These are phyloP conservation scores for Cerceris rybyensis DNA, from an alignment of 2,888 invertebrate genomes.

Conservation along the genomic window DNA sequence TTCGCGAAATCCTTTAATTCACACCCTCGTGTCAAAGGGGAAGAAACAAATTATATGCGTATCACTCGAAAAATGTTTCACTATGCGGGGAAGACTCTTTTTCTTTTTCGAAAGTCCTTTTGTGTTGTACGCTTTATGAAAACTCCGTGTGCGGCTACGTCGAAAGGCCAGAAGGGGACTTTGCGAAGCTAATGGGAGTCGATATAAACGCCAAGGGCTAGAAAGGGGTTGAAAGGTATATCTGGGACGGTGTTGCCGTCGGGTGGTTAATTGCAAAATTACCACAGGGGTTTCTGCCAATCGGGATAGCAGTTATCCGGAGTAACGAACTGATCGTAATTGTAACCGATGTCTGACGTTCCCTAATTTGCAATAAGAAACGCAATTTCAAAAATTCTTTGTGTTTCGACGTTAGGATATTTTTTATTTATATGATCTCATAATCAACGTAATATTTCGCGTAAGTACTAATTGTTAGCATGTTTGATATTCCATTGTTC, in stretches of 20 bases:
- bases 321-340: constrained; percentile 19
- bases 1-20: no score
- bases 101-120: not conserved
- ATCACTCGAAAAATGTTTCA: not conserved
- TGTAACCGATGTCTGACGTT: constrained; percentile 2
- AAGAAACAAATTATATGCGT: no score
- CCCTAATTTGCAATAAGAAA: not conserved
- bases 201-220: constrained; percentile 8
- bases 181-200: constrained; percentile 24
- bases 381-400: constrained; percentile 12
- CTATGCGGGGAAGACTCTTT: not conserved
- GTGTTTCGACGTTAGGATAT: not conserved
- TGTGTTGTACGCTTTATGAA: not conserved
- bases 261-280: constrained; percentile 44
- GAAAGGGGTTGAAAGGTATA: constrained; percentile 23
- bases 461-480: not conserved
- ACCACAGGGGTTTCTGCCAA: constrained; percentile 8
- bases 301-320: not conserved
- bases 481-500: no score
- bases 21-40: no score
- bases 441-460: not conserved
- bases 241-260: constrained; percentile 21
- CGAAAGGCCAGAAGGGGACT: constrained; percentile 18
- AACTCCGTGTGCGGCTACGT: not conserved
- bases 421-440: not conserved